phyloP scores from a whole-genome alignment of 2,888 invertebrate species.

The Pediacus dermestoides region DNA sequence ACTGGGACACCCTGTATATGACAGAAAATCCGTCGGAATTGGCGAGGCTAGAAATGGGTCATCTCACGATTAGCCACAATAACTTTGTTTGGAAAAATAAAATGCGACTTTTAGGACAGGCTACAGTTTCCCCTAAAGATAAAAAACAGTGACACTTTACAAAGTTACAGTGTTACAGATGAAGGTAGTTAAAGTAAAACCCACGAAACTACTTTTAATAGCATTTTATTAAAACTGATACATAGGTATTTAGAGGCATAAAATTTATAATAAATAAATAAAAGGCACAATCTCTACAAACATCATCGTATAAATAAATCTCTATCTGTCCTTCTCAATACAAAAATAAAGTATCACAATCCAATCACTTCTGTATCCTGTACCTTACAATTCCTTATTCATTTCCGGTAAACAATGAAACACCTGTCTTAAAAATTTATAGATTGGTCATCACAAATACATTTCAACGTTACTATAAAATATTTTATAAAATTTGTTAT shows the following conservation, averaged over 20 bases:
- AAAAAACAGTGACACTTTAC: no score
- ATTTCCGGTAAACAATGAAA: no score
- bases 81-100: no score
- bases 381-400: conserved; percentile 23
- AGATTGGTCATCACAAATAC: conserved; percentile 25
- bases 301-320: conserved; percentile 42
- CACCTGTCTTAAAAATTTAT: conserved; percentile 21
- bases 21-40: no score
- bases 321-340: conserved; percentile 38
- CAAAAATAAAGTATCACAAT: conserved; percentile 51
- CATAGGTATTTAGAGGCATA: conserved; percentile 42
- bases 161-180: no score
- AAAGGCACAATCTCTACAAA: conserved; percentile 49
- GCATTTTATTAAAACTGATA: conserved; percentile 44
- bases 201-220: conserved; percentile 20
- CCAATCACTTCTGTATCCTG: conserved; percentile 33
- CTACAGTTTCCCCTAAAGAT: no score
- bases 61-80: no score
- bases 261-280: conserved; percentile 45
- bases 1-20: no score
- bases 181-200: no score
- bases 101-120: no score
- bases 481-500: conserved; percentile 33
- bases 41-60: no score
- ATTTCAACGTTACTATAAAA: conserved; percentile 28